Evolutionary conservation across 2,113 vertebrate genomes (phyloP).

Genomic region (Anas platyrhynchos): DNA sequence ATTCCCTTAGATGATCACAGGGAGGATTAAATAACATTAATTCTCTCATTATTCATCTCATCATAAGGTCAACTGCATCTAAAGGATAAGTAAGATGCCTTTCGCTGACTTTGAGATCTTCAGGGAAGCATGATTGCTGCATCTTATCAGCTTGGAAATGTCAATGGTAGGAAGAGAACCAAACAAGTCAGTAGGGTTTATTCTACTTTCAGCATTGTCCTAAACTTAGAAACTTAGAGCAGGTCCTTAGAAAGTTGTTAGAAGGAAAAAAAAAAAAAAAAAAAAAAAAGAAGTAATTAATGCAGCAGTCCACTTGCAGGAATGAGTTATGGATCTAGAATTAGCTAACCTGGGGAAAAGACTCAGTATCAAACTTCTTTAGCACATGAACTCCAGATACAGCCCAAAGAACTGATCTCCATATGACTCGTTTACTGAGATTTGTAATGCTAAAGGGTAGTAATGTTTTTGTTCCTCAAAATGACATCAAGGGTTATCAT

Average conservation of each 20-base stretch:
- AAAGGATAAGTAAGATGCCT: neutral
- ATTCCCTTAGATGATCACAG: neutral
- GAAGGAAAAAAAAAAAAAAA: neutral
- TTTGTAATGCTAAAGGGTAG: neutral
- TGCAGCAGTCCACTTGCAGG: neutral
- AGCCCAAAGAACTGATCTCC: neutral
- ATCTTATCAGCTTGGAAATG: conserved; percentile 3
- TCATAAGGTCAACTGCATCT: neutral
- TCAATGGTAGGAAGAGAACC: neutral
- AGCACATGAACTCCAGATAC: neutral
- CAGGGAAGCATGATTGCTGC: neutral
- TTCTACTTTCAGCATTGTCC: neutral
- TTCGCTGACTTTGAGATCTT: neutral
- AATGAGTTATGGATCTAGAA: neutral
- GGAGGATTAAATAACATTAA: conserved; percentile 14
- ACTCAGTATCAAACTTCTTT: neutral
- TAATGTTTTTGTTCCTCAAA: neutral
- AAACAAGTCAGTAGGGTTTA: neutral
- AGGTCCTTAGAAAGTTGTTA: neutral
- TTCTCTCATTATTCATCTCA: neutral
- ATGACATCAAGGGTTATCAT: neutral
- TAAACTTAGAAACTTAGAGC: neutral
- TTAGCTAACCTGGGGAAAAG: neutral
- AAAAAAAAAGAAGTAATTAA: neutral
- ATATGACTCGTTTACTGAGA: neutral